Conservation (phyloP, 37 sponge, comb jelly and placozoan species). For the Crambe crambe region DNA sequence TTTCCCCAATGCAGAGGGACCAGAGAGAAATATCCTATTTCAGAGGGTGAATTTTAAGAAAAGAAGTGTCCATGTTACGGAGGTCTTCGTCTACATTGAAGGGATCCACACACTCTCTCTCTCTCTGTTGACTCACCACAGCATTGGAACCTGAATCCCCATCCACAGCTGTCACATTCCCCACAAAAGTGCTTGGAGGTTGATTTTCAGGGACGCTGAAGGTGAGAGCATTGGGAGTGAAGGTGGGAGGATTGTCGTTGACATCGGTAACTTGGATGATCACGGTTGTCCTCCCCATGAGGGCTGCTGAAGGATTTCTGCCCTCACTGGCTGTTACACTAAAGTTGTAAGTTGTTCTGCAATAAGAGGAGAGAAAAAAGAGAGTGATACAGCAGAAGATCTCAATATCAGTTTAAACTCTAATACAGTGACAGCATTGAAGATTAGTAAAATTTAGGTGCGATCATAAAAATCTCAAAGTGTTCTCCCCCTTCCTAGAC, state of each 20-base stretch:
- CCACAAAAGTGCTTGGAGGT: slow-evolving; percentile 27
- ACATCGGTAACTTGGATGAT: slow-evolving; percentile 32
- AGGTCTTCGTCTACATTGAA: too few relatives aligned
- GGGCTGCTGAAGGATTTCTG: not conserved
- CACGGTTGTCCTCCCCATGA: slow-evolving; percentile 29
- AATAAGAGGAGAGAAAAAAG: not conserved
- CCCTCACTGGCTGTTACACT: slow-evolving; percentile 3
- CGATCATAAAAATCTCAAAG: too few relatives aligned
- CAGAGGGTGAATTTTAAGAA: too few relatives aligned
- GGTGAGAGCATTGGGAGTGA: not conserved
- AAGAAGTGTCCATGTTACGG: too few relatives aligned
- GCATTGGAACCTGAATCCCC: slow-evolving; percentile 35
- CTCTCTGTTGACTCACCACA: slow-evolving; percentile 19
- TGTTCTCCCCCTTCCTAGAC: too few relatives aligned
- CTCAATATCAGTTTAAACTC: not conserved
- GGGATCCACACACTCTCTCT: not conserved
- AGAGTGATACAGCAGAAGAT: not conserved
- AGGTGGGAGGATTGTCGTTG: slow-evolving; percentile 60
- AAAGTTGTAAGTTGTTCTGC: slow-evolving; percentile 19
- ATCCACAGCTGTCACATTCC: slow-evolving; percentile 56
- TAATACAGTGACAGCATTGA: too few relatives aligned
- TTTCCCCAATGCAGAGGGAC: too few relatives aligned
- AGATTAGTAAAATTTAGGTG: too few relatives aligned
- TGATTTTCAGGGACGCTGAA: slow-evolving; percentile 46
- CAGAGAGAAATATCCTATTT: too few relatives aligned